phyloP scores from a whole-genome alignment of 2,888 invertebrate genomes.

The Tiliacea aurago region DNA sequence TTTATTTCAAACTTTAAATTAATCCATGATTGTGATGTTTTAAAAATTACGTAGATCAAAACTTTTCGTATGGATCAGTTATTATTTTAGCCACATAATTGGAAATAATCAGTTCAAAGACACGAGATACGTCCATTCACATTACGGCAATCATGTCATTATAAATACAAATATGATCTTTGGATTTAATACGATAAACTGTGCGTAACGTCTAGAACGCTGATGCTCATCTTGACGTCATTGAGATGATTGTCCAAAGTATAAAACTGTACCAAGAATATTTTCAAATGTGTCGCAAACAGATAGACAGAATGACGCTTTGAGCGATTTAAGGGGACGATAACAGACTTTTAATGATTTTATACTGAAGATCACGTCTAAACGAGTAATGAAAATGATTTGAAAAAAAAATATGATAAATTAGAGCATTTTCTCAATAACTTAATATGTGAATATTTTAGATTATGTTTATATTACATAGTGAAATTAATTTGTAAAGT shows the following conservation, averaged over 20 bases:
- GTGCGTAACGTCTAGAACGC: constrained; percentile 10
- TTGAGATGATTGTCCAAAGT: constrained; percentile 17
- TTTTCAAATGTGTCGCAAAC: constrained; percentile 14
- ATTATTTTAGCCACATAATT: background rate
- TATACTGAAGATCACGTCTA: no score
- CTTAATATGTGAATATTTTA: no score
- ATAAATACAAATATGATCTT: constrained; percentile 18
- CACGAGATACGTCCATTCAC: background rate
- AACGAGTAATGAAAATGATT: no score
- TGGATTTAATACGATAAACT: constrained; percentile 15
- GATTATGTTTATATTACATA: no score
- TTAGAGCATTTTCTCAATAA: no score
- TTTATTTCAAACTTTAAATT: constrained; percentile 14
- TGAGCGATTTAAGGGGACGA: background rate
- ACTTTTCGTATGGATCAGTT: background rate
- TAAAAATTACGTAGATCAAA: background rate
- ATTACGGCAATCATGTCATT: background rate
- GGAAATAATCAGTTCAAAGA: background rate
- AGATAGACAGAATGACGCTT: constrained; percentile 25
- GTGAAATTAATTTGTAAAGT: no score
- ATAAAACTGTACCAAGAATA: constrained; percentile 25
- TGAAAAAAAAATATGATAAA: no score
- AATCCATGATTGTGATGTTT: constrained; percentile 9
- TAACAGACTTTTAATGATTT: no score
- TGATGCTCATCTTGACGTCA: constrained; percentile 33